Percentiles rank a stretch among this genome's conserved stretches.
phyloP scores from a whole-genome alignment of 2,113 vertebrate species.

The Gracilinanus agilis region DNA sequence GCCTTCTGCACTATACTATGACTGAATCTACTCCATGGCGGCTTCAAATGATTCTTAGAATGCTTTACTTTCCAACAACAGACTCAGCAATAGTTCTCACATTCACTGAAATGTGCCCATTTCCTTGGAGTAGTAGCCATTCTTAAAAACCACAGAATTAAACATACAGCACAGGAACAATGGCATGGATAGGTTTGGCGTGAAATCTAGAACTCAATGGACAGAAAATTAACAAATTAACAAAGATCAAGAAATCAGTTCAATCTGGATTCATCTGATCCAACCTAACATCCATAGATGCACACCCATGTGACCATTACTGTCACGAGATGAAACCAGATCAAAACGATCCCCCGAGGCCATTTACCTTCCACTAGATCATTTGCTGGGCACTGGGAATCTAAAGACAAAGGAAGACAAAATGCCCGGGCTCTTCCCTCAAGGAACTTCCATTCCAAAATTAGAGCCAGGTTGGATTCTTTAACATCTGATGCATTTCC shows the following conservation, averaged over 20 bases:
- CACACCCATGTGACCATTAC: neutral
- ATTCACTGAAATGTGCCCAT: neutral
- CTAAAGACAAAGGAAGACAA: neutral
- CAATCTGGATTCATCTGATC: neutral
- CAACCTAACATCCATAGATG: neutral
- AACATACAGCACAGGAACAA: neutral
- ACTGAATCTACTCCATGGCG: neutral
- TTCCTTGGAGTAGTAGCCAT: neutral
- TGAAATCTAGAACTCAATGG: neutral
- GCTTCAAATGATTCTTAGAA: neutral
- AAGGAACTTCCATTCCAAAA: conserved; percentile 1
- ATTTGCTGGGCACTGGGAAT: neutral
- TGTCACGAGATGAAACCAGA: neutral
- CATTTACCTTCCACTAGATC: neutral
- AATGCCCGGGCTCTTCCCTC: neutral
- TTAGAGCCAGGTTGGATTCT: conserved; percentile 12
- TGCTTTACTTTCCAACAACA: neutral
- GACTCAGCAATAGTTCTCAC: neutral
- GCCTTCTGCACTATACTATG: neutral
- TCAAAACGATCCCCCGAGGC: neutral
- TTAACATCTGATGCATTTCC: conserved; percentile 18
- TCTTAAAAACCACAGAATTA: neutral
- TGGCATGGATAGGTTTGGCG: neutral
- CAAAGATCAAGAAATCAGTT: neutral
- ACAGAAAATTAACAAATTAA: neutral